A percentile compares a stretch with the other conserved stretches of the same genome.
These are phyloP conservation scores for Salticus scenicus DNA, from an alignment of 2,888 invertebrate genomes.

Conservation along the genomic window DNA sequence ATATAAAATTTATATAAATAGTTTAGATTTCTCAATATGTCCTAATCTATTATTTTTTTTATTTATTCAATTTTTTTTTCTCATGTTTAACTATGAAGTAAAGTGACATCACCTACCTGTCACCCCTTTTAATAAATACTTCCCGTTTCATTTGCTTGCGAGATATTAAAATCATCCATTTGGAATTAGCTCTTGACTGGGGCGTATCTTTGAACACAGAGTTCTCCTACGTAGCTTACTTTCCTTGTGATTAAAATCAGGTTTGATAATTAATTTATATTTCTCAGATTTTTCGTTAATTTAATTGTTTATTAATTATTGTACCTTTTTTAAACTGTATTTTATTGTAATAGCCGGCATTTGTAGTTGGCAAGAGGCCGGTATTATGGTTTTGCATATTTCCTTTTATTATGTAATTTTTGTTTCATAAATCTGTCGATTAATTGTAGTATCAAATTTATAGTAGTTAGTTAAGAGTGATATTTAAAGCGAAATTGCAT, in stretches of 20 bases:
- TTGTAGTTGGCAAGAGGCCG: no score
- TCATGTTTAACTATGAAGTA: not conserved
- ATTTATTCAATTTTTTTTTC: not conserved
- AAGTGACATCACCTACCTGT: not conserved
- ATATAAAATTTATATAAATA: not conserved
- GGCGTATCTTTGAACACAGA: slow-evolving; percentile 41
- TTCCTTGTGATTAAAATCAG: not conserved
- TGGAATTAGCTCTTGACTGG: slow-evolving; percentile 45
- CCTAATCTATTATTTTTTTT: not conserved
- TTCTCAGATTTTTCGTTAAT: no score
- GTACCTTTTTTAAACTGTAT: no score
- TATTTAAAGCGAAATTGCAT: no score
- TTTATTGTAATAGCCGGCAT: no score
- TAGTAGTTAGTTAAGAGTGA: no score
- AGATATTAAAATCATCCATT: slow-evolving; percentile 24
- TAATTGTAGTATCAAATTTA: no score
- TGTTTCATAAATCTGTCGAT: no score
- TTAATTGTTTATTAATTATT: no score
- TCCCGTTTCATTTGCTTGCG: not conserved
- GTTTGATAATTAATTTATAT: no score
- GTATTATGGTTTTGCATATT: no score
- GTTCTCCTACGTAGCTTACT: not conserved
- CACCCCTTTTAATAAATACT: slow-evolving; percentile 21
- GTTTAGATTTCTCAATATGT: not conserved
- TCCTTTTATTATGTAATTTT: no score